Conservation (phyloP, 2,113 vertebrate species). For the Picathartes gymnocephalus region DNA sequence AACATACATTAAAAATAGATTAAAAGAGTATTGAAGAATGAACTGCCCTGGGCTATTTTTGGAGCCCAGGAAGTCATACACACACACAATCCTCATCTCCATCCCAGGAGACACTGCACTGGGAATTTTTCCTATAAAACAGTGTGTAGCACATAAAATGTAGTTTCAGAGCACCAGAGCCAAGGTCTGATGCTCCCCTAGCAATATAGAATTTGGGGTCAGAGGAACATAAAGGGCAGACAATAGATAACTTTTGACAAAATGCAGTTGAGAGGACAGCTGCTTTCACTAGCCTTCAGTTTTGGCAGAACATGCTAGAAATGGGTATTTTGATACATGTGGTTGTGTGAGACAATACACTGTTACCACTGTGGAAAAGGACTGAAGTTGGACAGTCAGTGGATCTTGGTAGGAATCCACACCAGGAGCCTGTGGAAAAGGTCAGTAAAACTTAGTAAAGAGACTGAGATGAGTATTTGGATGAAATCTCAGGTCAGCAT, state of each 20-base stretch:
- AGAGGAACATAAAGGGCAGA: background rate
- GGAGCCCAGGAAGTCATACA: background rate
- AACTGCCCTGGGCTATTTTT: background rate
- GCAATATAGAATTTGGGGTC: background rate
- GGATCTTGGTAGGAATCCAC: background rate
- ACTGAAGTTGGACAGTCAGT: background rate
- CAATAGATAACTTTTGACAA: background rate
- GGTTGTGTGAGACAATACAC: background rate
- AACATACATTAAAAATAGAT: background rate
- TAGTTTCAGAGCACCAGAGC: background rate
- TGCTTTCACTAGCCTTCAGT: background rate
- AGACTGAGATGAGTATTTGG: background rate
- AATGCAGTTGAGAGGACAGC: background rate
- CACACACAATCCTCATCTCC: background rate
- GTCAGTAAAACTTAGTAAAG: background rate
- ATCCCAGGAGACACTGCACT: background rate
- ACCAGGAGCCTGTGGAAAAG: background rate
- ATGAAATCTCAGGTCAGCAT: background rate
- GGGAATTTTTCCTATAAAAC: background rate
- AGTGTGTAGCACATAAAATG: background rate
- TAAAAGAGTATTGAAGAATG: background rate
- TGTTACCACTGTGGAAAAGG: background rate
- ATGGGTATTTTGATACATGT: background rate
- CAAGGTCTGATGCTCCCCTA: background rate
- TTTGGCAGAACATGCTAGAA: background rate